Base-by-base conservation (phyloP, 2,113 vertebrate genomes). In the Nansenia antarctica region DNA sequence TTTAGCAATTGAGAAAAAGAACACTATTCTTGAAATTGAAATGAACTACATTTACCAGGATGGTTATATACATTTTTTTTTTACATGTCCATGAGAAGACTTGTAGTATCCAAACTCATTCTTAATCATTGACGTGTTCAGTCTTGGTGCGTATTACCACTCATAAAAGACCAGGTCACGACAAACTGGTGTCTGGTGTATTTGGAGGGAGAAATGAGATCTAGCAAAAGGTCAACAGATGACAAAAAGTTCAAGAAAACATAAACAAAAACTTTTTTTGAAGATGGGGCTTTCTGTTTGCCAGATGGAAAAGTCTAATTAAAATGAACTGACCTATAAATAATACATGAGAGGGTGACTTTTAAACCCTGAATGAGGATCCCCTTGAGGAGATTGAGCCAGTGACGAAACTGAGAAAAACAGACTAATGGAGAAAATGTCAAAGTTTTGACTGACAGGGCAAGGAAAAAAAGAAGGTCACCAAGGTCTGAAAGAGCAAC, bases 151-250 rank as follows among this genome's bases (percentile, higher is more conserved):
- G n/a, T n/a, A n/a, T n/a, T n/a, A n/a, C n/a, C n/a, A n/a, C n/a
- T n/a, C n/a, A n/a, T 14, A 59, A 74, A 76, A 76, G 1, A 4
- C 70, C 58, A 30, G 65, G 37, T 53, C 62, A 64, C 62, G 54
- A 32, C 55, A 34, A 53, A 62, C 5, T 0, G 15, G 70, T 78
- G 60, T 67, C 64, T 73, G 24, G 22, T 73, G 58, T 26, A 35
- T 60, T 66, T 64, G 14, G 73, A 62, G 63, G 34, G 27, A 22
- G 59, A 58, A 69, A 65, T 24, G n/a, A 30, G 70, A 81, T 78
- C 62, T 62, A 53, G 65, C 27, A 30, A 75, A 88, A 87, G 80
- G 85, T 83, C 78, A 82, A 32, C 52, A 67, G 60, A 58, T 65
- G 15, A 76, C 55, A 26, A 69, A 60, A 61, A n/a, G n/a, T n/a